phyloP scores from a whole-genome alignment of 2,797 vertebrate genomes.

The Oryzias dopingdopingensis region DNA sequence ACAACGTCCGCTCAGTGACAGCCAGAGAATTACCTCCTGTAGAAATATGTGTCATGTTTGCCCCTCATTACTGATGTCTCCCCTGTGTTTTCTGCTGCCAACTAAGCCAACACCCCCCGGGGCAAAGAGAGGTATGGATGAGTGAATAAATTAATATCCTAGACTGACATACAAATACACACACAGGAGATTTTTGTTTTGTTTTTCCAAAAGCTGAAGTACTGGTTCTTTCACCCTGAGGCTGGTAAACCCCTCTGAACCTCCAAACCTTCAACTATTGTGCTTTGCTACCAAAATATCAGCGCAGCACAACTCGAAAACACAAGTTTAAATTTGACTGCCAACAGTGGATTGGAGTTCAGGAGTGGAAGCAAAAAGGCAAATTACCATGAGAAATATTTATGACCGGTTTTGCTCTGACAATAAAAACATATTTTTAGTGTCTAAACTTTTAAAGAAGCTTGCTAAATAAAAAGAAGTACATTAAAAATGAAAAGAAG shows the following conservation, averaged over 20 bases:
- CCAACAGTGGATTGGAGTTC: no score
- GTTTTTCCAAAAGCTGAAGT: constrained; percentile 28
- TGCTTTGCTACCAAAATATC: constrained; percentile 19
- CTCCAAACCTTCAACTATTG: constrained; percentile 10
- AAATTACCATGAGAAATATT: no score
- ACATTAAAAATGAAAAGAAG: no score
- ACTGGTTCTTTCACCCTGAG: constrained; percentile 39
- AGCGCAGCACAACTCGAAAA: background rate
- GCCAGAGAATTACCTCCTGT: constrained; percentile 48
- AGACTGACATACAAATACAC: constrained; percentile 7
- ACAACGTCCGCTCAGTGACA: constrained; percentile 52
- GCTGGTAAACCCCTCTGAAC: constrained; percentile 10
- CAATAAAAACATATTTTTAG: no score
- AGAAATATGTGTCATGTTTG: constrained; percentile 48
- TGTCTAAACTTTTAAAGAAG: no score
- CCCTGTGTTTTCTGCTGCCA: constrained; percentile 19
- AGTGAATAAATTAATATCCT: constrained; percentile 38
- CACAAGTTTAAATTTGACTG: no score
- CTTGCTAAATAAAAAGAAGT: no score
- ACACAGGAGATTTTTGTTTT: background rate
- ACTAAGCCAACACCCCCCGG: constrained; percentile 19
- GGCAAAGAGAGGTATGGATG: constrained; percentile 22
- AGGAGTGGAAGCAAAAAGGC: no score
- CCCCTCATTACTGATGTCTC: constrained; percentile 40
- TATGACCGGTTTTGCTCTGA: no score